Evolutionary conservation across 2,113 vertebrate genomes (phyloP).

Genomic region (Balaeniceps rex): DNA sequence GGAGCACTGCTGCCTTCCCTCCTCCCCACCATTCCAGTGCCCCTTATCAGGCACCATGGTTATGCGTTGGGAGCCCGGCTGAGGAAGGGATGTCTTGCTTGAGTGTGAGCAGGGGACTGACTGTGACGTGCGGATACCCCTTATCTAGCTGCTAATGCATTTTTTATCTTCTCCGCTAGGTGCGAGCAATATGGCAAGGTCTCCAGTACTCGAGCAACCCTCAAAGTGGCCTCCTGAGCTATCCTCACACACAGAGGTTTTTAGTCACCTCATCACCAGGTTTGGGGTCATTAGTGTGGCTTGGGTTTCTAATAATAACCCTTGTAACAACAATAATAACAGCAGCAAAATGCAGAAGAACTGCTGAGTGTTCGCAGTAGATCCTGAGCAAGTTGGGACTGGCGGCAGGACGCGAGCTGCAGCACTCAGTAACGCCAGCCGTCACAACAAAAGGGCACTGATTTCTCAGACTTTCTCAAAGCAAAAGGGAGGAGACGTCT

Average conservation of each 20-base stretch:
- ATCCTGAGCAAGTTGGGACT: neutral
- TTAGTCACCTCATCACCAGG: neutral
- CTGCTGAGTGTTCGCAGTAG: neutral
- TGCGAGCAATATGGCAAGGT: neutral
- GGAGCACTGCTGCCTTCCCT: neutral
- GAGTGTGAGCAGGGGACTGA: neutral
- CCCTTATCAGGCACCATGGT: neutral
- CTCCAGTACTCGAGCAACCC: neutral
- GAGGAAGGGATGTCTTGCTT: neutral
- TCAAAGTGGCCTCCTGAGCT: neutral
- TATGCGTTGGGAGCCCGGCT: neutral
- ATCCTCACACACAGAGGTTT: neutral
- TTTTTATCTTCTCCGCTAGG: conserved; percentile 15
- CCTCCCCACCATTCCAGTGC: neutral
- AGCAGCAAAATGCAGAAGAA: neutral
- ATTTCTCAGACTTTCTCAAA: neutral
- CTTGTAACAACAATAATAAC: neutral
- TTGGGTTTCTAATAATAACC: neutral
- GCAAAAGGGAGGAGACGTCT: neutral
- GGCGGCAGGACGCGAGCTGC: neutral
- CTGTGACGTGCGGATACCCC: neutral
- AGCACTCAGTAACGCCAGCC: neutral
- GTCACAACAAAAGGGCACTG: neutral
- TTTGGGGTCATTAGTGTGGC: neutral
- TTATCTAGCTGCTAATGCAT: conserved; percentile 28